Conservation (phyloP, 2,113 vertebrate genomes). For the Gallinago undulata region DNA sequence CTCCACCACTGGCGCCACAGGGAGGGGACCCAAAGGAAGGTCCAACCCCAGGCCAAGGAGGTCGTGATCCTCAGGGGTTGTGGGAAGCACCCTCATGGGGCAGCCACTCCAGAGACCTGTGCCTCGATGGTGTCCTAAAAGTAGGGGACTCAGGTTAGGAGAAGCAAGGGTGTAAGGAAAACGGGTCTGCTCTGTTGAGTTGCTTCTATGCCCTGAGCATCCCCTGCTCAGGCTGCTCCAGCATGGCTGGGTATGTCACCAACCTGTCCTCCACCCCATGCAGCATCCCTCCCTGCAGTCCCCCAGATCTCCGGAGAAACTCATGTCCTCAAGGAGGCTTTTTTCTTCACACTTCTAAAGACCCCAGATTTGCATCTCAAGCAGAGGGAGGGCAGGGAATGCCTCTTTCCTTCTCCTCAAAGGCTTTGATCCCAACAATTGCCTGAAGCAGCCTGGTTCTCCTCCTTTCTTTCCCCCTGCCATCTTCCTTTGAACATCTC, state of each 20-base stretch:
- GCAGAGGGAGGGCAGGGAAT: slow-evolving; percentile 35
- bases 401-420: slow-evolving; percentile 29
- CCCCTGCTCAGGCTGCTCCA: background rate
- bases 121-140: fast-evolving
- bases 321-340: background rate
- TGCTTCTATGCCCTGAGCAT: background rate
- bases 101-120: background rate
- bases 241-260: background rate
- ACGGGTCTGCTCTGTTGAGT: background rate
- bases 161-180: background rate
- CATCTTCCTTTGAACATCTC: slow-evolving; percentile 66
- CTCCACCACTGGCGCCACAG: too few relatives aligned
- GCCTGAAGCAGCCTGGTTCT: background rate
- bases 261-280: background rate
- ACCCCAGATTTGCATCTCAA: slow-evolving; percentile 55
- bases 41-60: background rate
- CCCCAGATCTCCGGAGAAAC: background rate
- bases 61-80: fast-evolving
- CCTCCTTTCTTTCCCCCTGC: slow-evolving; percentile 18
- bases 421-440: slow-evolving; percentile 48
- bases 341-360: slow-evolving; percentile 53
- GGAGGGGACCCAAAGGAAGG: background rate
- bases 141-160: background rate
- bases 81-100: background rate
- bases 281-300: background rate